These are phyloP conservation scores for Syngnathus rostellatus DNA, from an alignment of 2,797 vertebrate species.

Conservation along the genomic window DNA sequence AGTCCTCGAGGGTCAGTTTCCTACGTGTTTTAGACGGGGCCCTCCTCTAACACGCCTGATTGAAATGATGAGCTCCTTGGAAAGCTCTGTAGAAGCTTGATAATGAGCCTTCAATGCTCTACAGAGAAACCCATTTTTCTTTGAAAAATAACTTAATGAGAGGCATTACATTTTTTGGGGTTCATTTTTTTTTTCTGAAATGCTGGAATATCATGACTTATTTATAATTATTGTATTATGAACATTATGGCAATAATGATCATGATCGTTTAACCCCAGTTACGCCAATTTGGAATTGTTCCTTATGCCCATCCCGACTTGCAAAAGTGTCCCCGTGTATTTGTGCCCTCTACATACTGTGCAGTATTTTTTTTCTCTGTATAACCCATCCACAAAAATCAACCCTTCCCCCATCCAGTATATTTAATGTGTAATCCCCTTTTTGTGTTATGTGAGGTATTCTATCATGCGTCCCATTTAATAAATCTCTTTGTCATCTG, in stretches of 20 bases:
- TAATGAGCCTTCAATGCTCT: too few species aligned
- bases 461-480: constrained; percentile 25
- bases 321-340: neutral
- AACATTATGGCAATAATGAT: neutral
- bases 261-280: neutral
- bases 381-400: neutral
- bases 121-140: too few species aligned
- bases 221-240: neutral
- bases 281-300: neutral
- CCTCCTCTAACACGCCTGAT: too few species aligned
- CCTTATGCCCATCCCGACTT: neutral
- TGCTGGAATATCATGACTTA: neutral
- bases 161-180: too few species aligned
- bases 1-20: too few species aligned
- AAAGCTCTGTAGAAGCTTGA: too few species aligned
- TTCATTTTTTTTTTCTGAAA: too few species aligned
- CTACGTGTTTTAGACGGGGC: too few species aligned
- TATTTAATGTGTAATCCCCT: constrained; percentile 21
- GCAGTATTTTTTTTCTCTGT: constrained; percentile 29
- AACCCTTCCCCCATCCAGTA: neutral
- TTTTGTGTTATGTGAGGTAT: constrained; percentile 14
- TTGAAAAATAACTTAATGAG: too few species aligned
- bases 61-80: too few species aligned
- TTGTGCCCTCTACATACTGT: constrained; percentile 39
- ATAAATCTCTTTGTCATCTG: constrained; percentile 23